Conservation (phyloP, 2,113 vertebrate genomes). For the Cyprinus carpio region DNA sequence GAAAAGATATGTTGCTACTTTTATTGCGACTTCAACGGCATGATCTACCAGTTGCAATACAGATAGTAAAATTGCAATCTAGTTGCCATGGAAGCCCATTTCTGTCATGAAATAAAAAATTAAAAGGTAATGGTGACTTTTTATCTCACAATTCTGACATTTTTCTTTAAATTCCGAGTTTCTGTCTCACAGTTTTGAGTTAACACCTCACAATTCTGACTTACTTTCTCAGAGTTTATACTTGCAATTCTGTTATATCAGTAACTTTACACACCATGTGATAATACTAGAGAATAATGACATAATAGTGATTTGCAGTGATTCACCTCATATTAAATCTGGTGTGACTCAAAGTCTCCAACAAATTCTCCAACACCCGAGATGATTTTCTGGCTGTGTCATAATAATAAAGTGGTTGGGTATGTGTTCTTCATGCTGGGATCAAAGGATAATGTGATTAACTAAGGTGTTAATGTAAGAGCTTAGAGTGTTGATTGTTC, state of each 20-base stretch:
- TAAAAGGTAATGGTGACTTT: no score
- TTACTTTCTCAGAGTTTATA: no score
- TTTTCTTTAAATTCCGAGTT: no score
- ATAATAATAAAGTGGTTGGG: neutral
- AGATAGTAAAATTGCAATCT: neutral
- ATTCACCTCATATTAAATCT: neutral
- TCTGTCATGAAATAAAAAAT: no score
- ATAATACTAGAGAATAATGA: neutral
- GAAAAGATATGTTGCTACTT: neutral
- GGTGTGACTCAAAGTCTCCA: neutral
- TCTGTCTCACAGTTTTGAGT: no score
- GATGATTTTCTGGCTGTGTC: neutral
- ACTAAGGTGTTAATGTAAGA: slow-evolving; percentile 1
- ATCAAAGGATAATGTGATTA: neutral
- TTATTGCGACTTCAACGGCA: neutral
- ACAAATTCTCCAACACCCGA: neutral
- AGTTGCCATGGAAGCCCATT: no score
- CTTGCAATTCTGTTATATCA: no score
- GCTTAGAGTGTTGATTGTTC: neutral
- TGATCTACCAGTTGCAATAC: neutral
- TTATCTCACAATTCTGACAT: no score
- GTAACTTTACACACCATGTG: no score
- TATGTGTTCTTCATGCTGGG: neutral
- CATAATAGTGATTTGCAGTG: neutral
- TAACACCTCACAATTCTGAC: no score